These are phyloP conservation scores for Amiota communis DNA, from an alignment of 2,888 invertebrate genomes.

Conservation along the genomic window DNA sequence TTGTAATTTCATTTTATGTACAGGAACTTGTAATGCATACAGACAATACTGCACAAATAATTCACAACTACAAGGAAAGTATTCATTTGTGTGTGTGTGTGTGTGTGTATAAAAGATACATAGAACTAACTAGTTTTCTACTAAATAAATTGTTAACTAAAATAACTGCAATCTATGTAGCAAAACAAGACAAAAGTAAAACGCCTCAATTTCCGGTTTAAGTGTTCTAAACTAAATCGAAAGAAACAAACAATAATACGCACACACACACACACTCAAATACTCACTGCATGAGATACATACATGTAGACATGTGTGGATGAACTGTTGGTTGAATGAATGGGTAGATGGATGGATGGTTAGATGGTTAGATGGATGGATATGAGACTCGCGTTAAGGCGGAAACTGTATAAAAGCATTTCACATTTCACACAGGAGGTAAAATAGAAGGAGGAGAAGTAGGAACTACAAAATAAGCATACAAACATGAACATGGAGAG, in stretches of 20 bases:
- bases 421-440: conserved; percentile 50
- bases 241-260: conserved; percentile 25
- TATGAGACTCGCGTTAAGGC: conserved; percentile 52
- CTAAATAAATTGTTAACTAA: conserved; percentile 68
- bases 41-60: conserved; percentile 46
- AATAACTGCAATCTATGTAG: conserved; percentile 62
- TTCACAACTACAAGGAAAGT: conserved; percentile 52
- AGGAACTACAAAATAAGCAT: conserved; percentile 38
- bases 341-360: too few relatives aligned
- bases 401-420: conserved; percentile 66
- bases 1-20: background rate
- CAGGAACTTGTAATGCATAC: conserved; percentile 26
- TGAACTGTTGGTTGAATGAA: too few relatives aligned
- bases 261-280: conserved; percentile 16
- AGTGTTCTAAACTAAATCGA: conserved; percentile 62
- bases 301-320: conserved; percentile 42
- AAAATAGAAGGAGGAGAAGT: conserved; percentile 15
- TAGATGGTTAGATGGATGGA: too few relatives aligned
- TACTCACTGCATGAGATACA: too few relatives aligned
- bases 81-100: conserved; percentile 39
- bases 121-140: conserved; percentile 44
- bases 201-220: conserved; percentile 67
- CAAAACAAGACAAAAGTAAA: conserved; percentile 63
- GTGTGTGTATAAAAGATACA: conserved; percentile 33
- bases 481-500: conserved; percentile 41